Evolutionary conservation across 2,113 vertebrate species (phyloP).

Genomic region (Cygnus buccinator): DNA sequence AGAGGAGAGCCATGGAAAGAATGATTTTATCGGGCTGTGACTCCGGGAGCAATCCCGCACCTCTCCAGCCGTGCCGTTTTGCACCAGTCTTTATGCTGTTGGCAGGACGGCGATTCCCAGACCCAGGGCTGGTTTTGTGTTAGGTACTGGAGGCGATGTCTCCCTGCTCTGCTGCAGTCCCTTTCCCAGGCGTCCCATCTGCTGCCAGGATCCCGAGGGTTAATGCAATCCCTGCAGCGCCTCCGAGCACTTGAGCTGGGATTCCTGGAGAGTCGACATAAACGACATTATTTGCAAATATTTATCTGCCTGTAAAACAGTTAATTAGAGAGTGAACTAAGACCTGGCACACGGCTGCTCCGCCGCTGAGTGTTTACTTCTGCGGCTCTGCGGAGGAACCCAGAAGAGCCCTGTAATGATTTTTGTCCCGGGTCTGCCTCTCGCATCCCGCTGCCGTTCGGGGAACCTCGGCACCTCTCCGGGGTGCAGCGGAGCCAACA

Average conservation of each 20-base stretch:
- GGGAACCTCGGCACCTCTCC: not conserved
- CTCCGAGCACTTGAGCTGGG: not conserved
- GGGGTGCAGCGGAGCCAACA: not conserved
- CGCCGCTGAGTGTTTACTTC: not conserved
- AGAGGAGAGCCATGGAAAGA: not conserved
- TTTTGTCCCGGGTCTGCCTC: not conserved
- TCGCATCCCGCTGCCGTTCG: accelerated
- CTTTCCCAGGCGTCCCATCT: not conserved
- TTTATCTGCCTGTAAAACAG: not conserved
- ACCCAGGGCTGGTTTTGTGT: accelerated
- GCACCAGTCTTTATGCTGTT: not conserved
- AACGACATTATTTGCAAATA: not conserved
- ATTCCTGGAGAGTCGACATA: not conserved
- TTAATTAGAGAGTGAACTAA: not conserved
- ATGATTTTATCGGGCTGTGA: too few species aligned
- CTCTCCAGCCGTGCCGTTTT: not conserved
- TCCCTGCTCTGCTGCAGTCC: not conserved
- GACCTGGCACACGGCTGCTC: not conserved
- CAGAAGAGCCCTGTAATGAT: not conserved
- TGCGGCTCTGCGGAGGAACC: not conserved
- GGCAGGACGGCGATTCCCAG: accelerated
- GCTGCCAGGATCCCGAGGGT: not conserved
- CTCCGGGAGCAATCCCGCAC: not conserved
- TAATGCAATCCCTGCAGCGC: not conserved
- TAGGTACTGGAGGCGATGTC: not conserved